Evolutionary conservation across 1,140 invertebrate genomes (phyloP).

Genomic region (Drosophila dunni): DNA sequence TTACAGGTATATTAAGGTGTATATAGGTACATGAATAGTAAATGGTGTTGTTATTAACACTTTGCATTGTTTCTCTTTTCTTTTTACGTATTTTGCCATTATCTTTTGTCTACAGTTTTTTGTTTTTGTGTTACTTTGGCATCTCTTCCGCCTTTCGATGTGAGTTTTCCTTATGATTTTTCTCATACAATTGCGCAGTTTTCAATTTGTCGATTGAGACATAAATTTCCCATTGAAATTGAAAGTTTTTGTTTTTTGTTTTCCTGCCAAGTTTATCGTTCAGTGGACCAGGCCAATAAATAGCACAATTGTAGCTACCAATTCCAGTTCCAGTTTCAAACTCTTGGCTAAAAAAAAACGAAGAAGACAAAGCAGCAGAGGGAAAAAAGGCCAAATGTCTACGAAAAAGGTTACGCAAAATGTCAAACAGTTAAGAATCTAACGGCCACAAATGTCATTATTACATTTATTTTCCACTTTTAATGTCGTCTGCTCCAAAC

Average conservation of each 20-base stretch:
- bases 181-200: conserved; percentile 16
- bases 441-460: conserved; percentile 83
- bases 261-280: conserved; percentile 47
- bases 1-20: background rate
- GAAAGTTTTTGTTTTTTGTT: conserved; percentile 56
- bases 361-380: conserved; percentile 23
- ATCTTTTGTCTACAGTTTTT: background rate
- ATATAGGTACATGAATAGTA: conserved; percentile 1
- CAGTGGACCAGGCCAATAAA: conserved; percentile 44
- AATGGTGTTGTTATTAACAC: conserved; percentile 16
- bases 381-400: conserved; percentile 75
- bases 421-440: conserved; percentile 84
- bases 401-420: conserved; percentile 84
- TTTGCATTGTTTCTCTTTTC: conserved; percentile 21
- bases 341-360: conserved; percentile 35
- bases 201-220: conserved; percentile 31
- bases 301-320: background rate
- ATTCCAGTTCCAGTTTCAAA: conserved; percentile 5
- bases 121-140: conserved; percentile 6
- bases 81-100: too few species aligned
- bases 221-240: conserved; percentile 69
- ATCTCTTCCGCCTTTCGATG: conserved; percentile 22
- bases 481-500: conserved; percentile 67
- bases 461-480: conserved; percentile 80
- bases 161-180: conserved; percentile 15